Percentiles rank a stretch among this genome's conserved stretches.
phyloP scores from a whole-genome alignment of 2,113 vertebrate species.

The Aegithalos caudatus region DNA sequence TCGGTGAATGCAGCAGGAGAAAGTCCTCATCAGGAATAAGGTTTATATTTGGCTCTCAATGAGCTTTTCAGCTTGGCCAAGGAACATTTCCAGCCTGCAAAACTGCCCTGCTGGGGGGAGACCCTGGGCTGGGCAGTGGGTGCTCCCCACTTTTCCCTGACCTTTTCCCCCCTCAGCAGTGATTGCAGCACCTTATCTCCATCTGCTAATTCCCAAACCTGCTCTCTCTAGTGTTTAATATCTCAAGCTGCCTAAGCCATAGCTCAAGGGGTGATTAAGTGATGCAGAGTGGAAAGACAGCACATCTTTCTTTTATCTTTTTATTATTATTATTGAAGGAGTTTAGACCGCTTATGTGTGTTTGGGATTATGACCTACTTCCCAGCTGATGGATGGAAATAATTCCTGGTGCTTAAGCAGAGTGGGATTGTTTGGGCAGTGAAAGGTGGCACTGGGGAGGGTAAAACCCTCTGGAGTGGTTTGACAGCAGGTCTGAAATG shows the following conservation, averaged over 20 bases:
- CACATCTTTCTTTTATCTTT: not conserved
- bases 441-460: not conserved
- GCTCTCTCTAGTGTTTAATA: not conserved
- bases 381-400: constrained; percentile 1
- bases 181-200: not conserved
- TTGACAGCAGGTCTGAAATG: not conserved
- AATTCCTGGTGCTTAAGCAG: constrained; percentile 3
- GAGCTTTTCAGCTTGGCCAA: not conserved
- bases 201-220: not conserved
- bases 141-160: not conserved
- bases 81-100: not conserved
- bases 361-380: not conserved
- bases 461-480: not conserved
- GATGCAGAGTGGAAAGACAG: not conserved
- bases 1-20: not conserved
- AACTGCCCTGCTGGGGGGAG: not conserved
- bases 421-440: not conserved
- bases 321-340: not conserved
- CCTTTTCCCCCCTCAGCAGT: not conserved
- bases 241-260: not conserved
- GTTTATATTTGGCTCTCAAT: not conserved
- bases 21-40: not conserved
- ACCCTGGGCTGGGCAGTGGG: not conserved
- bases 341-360: not conserved
- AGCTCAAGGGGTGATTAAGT: constrained; percentile 2